Base-by-base conservation (phyloP, 1,140 invertebrate genomes). In the Macrocentrus cingulum region DNA sequence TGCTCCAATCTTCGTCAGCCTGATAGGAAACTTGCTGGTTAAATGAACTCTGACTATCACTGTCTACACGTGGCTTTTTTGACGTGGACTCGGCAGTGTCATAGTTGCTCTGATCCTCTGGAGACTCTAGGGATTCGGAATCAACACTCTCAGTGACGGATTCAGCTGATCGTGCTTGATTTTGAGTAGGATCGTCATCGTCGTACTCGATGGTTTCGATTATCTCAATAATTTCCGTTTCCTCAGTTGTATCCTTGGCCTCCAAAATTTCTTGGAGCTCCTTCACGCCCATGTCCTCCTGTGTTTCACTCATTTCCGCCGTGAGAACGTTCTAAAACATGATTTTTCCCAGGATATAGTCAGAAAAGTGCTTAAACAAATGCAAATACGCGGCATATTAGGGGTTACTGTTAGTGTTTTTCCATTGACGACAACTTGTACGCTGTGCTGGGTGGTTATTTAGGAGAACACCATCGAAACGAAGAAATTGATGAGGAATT, bases 1-100 rank as follows among this genome's bases (percentile, higher is more conserved):
- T 74, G 39, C 76, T 71, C 76, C 76, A 78, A 52, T 79, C 77
- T 22, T 75, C 75, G 8, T 71, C 68, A 1, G 70, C 66, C 57
- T 78, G 72, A 19, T 79, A 79, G 1, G 64, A 55, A 34, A 75
- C 58, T 20, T 70, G 61, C 15, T 74, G 71, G 4, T 44, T 57
- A 20, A 11, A 62, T 19, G 5, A 59, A 37, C 39, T 49, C 37
- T 42, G 3, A 13, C 32, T 53, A 60, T 56, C 50, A 34, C 54
- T 42, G 13, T 60, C 56, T 15, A 52, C 48, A 45, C 20, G 20
- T 29, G 39, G 7, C 32, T 56, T 65, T 9, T 42, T 48, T 44
- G 20, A 41, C 29, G 13, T 64, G 34, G 16, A 66, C 60, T 56
- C 13, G 13, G 65, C 53, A 18, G 60, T 52, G 9, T 44, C 37